Evolutionary conservation across 2,888 invertebrate genomes (phyloP).

Genomic region (Tipula unca): DNA sequence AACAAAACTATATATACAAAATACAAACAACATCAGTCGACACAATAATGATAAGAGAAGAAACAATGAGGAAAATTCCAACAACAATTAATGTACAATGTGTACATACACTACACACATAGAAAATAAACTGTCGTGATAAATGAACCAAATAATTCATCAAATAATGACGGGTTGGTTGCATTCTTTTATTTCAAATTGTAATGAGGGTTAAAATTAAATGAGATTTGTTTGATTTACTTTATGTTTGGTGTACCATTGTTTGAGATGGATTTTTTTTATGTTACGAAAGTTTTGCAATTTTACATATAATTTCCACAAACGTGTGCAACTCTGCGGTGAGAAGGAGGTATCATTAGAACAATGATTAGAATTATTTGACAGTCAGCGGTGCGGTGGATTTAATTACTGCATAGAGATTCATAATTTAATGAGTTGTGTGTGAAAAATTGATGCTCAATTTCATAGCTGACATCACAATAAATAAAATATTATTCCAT

Average conservation of each 20-base stretch:
- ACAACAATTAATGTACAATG: background rate
- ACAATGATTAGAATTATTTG: too few relatives aligned
- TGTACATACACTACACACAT: background rate
- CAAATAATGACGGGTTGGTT: conserved; percentile 44
- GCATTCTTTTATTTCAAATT: conserved; percentile 28
- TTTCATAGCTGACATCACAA: too few relatives aligned
- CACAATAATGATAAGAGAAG: background rate
- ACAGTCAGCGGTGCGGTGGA: too few relatives aligned
- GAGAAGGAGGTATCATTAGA: background rate
- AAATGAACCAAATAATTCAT: conserved; percentile 46
- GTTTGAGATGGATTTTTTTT: background rate
- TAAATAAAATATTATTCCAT: too few relatives aligned
- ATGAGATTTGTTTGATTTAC: conserved; percentile 2
- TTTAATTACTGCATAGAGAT: too few relatives aligned
- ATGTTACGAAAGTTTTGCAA: background rate
- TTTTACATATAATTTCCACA: background rate
- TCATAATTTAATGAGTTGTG: too few relatives aligned
- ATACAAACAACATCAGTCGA: background rate
- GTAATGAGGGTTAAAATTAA: conserved; percentile 9
- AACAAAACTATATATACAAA: background rate
- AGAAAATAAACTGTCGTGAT: conserved; percentile 36
- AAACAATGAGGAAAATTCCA: background rate
- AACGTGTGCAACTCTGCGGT: background rate
- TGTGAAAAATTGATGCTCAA: too few relatives aligned
- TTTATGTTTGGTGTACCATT: background rate